Evolutionary conservation across 2,797 vertebrate genomes (phyloP).

Genomic region (Danio choprae): DNA sequence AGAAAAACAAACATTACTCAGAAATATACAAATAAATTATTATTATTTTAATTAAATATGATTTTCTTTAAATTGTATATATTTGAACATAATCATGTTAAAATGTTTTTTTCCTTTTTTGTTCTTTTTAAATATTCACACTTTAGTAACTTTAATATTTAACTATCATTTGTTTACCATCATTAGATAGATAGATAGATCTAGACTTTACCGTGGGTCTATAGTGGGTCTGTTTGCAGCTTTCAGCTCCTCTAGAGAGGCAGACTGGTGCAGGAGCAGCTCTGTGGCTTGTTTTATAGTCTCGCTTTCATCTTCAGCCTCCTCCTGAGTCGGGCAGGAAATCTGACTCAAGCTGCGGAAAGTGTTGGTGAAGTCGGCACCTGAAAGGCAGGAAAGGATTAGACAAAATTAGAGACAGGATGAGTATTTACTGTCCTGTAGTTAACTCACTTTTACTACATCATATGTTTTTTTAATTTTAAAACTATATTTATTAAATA

Average conservation of each 20-base stretch:
- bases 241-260: slow-evolving; percentile 90
- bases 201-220: slow-evolving; percentile 93
- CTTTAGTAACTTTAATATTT: too few relatives aligned
- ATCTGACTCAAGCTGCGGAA: slow-evolving; percentile 88
- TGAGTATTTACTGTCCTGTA: background rate
- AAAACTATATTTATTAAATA: too few relatives aligned
- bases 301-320: slow-evolving; percentile 57
- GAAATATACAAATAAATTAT: background rate
- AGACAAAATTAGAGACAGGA: background rate
- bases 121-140: too few relatives aligned
- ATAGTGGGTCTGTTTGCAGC: slow-evolving; percentile 88
- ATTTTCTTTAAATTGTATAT: too few relatives aligned
- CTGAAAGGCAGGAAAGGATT: slow-evolving; percentile 66
- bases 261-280: slow-evolving; percentile 86
- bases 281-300: slow-evolving; percentile 64
- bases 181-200: too few relatives aligned
- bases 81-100: background rate
- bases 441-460: background rate
- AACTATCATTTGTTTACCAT: too few relatives aligned
- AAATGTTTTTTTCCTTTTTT: too few relatives aligned
- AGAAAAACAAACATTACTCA: background rate
- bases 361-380: slow-evolving; percentile 94
- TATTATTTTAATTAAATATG: background rate
- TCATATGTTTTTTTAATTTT: too few relatives aligned
- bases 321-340: slow-evolving; percentile 70